phyloP scores from a whole-genome alignment of 2,113 vertebrate species.

The Poeciliopsis turrubarensis region DNA sequence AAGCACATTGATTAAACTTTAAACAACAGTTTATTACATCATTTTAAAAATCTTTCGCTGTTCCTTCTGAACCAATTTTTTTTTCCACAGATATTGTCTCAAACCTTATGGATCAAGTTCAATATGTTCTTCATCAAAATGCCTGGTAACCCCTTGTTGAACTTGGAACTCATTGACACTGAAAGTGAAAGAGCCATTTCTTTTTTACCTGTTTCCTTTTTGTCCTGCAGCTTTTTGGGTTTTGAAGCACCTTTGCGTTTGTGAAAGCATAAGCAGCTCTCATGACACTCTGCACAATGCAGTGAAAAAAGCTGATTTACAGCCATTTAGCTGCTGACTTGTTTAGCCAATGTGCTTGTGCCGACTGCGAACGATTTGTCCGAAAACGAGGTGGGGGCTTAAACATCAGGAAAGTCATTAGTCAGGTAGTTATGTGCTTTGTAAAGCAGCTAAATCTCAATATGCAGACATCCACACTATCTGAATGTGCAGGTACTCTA shows the following conservation, averaged over 20 bases:
- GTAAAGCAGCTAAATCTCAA: slow-evolving; percentile 33
- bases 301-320: slow-evolving; percentile 39
- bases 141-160: no score
- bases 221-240: not conserved
- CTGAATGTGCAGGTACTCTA: slow-evolving; percentile 18
- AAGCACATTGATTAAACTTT: no score
- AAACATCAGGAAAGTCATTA: slow-evolving; percentile 59
- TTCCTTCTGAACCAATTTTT: no score
- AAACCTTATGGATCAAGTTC: no score
- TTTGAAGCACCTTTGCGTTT: not conserved
- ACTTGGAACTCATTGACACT: no score
- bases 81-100: no score
- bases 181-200: not conserved
- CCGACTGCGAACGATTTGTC: slow-evolving; percentile 39
- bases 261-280: slow-evolving; percentile 13
- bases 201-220: not conserved
- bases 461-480: slow-evolving; percentile 14
- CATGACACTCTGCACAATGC: slow-evolving; percentile 10
- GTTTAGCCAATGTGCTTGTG: slow-evolving; percentile 40
- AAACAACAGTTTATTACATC: no score
- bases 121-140: no score
- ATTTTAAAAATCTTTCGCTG: no score
- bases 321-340: slow-evolving; percentile 46
- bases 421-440: slow-evolving; percentile 54
- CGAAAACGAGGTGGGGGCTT: slow-evolving; percentile 37